Evolutionary conservation across 2,888 invertebrate genomes (phyloP).

Genomic region (Polymixis flavicincta): DNA sequence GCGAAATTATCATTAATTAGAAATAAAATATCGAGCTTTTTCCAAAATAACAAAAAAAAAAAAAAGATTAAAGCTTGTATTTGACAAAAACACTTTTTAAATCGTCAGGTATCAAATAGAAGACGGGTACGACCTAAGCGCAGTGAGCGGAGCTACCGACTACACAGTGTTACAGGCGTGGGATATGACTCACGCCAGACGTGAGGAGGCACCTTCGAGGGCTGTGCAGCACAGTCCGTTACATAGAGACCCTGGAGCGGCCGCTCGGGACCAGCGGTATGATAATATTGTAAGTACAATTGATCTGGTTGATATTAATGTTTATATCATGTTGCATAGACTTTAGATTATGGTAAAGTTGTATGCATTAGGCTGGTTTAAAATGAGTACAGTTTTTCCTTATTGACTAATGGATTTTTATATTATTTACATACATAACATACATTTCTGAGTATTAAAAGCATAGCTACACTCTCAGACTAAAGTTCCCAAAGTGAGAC

Average conservation of each 20-base stretch:
- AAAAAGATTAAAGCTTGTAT: background rate
- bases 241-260: conserved; percentile 86
- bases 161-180: conserved; percentile 93
- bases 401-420: background rate
- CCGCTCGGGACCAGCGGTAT: conserved; percentile 83
- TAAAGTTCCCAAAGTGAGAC: background rate
- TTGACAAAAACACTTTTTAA: background rate
- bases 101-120: conserved; percentile 90
- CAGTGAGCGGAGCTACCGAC: conserved; percentile 91
- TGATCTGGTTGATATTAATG: background rate
- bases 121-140: conserved; percentile 92
- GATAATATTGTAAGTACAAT: conserved; percentile 83
- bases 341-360: background rate
- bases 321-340: background rate
- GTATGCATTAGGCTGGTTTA: background rate
- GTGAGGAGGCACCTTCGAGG: conserved; percentile 84
- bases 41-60: background rate
- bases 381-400: background rate
- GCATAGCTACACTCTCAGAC: background rate
- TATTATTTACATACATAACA: background rate
- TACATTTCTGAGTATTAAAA: background rate
- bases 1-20: no score
- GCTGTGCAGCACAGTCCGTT: conserved; percentile 88
- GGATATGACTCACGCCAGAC: conserved; percentile 87
- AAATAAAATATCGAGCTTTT: no score